Evolutionary conservation across 2,113 vertebrate species (phyloP).

Genomic region (Illadopsis cleaveri): DNA sequence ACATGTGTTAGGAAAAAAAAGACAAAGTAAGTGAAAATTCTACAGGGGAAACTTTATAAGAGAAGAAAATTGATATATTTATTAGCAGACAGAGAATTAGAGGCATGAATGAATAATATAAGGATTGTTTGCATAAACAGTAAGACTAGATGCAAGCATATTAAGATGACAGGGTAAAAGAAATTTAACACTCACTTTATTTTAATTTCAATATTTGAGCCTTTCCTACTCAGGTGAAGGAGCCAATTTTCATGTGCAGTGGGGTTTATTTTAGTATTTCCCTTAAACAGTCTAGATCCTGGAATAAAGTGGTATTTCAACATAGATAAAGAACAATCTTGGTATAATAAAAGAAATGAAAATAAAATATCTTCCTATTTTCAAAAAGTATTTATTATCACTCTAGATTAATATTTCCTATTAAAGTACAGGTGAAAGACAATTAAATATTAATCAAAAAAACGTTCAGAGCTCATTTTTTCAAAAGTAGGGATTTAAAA

Average conservation of each 20-base stretch:
- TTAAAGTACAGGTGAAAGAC: not conserved
- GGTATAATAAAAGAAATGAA: not conserved
- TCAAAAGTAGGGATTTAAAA: not conserved
- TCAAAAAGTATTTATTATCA: not conserved
- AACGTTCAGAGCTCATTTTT: not conserved
- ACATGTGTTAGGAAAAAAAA: not conserved
- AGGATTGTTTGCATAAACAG: not conserved
- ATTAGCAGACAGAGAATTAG: not conserved
- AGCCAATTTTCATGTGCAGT: not conserved
- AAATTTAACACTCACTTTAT: not conserved
- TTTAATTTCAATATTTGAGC: not conserved
- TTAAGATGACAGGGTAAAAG: not conserved
- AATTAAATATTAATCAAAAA: not conserved
- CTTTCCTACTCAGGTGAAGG: not conserved
- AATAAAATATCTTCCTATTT: not conserved
- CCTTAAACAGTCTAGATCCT: not conserved
- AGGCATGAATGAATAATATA: not conserved
- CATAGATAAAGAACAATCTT: not conserved
- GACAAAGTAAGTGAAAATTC: not conserved
- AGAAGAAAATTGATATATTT: not conserved
- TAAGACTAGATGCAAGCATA: not conserved
- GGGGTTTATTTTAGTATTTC: not conserved
- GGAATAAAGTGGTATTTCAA: not conserved
- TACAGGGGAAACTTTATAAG: not conserved
- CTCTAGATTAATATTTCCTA: not conserved